A percentile compares a stretch with the other conserved stretches of the same genome.
Conservation (phyloP, 2,888 invertebrate genomes). For the Seira sanloemensis region DNA sequence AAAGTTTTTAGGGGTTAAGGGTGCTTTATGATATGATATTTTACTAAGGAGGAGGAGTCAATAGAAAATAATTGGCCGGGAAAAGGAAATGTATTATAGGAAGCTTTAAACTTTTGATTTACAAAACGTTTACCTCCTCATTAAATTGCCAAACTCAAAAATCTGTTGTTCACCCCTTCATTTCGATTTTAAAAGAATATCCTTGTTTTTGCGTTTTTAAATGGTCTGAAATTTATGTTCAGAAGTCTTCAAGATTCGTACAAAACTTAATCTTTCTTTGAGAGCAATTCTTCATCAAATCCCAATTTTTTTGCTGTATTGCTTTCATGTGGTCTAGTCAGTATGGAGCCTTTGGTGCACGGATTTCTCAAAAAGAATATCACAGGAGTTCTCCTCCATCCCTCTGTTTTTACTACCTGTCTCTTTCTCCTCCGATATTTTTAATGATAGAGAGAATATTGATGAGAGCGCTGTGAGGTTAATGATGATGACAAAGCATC, state of each 20-base stretch:
- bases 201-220: neutral
- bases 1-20: neutral
- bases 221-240: too few species aligned
- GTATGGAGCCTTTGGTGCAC: neutral
- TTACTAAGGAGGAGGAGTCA: neutral
- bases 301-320: too few species aligned
- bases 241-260: too few species aligned
- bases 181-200: neutral
- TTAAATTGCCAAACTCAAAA: too few species aligned
- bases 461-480: conserved; percentile 52
- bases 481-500: conserved; percentile 63
- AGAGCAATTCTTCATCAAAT: too few species aligned
- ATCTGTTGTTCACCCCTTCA: too few species aligned
- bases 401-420: conserved; percentile 33
- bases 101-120: too few species aligned
- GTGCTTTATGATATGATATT: conserved; percentile 1
- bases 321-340: neutral
- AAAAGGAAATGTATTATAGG: too few species aligned
- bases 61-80: neutral
- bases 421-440: conserved; percentile 41
- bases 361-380: neutral
- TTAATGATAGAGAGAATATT: conserved; percentile 57
- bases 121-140: too few species aligned
- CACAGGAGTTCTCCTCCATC: neutral
- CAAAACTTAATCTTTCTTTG: neutral